phyloP scores from a whole-genome alignment of 2,888 invertebrate genomes.

The Drosophila rubida region DNA sequence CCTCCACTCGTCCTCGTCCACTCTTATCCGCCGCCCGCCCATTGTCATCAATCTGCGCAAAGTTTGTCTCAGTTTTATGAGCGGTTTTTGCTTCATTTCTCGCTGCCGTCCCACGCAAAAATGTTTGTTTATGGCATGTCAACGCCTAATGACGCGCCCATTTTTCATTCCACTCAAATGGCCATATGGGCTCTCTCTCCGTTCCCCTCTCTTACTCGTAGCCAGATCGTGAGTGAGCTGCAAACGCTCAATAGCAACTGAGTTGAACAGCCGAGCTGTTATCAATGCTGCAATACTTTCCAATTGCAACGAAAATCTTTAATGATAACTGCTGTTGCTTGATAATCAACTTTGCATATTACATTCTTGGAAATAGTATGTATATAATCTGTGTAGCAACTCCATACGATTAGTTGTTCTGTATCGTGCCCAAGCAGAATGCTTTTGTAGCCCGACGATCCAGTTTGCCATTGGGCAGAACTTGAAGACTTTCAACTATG shows the following conservation, averaged over 20 bases:
- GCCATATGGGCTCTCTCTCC: slow-evolving; percentile 24
- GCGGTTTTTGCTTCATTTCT: slow-evolving; percentile 43
- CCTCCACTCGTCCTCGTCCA: background rate
- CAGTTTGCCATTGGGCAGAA: background rate
- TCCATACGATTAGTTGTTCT: background rate
- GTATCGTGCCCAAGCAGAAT: slow-evolving; percentile 4
- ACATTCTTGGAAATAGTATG: too few relatives aligned
- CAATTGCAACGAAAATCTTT: background rate
- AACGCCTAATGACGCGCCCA: slow-evolving; percentile 79
- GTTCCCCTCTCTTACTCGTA: background rate
- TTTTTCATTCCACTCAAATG: slow-evolving; percentile 69
- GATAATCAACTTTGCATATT: too few relatives aligned
- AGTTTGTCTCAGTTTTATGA: slow-evolving; percentile 64
- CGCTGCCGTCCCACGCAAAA: slow-evolving; percentile 43
- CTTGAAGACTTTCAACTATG: background rate
- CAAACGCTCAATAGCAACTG: background rate
- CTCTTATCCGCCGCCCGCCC: background rate
- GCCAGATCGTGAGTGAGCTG: background rate
- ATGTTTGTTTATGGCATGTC: slow-evolving; percentile 80
- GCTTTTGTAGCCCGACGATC: slow-evolving; percentile 5
- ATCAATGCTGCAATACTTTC: background rate
- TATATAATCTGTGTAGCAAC: too few relatives aligned
- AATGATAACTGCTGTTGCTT: background rate
- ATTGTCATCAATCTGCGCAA: slow-evolving; percentile 73
- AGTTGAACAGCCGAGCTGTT: background rate